Base-by-base conservation (phyloP, 1,140 invertebrate species). In the Phenacoccus solenopsis region DNA sequence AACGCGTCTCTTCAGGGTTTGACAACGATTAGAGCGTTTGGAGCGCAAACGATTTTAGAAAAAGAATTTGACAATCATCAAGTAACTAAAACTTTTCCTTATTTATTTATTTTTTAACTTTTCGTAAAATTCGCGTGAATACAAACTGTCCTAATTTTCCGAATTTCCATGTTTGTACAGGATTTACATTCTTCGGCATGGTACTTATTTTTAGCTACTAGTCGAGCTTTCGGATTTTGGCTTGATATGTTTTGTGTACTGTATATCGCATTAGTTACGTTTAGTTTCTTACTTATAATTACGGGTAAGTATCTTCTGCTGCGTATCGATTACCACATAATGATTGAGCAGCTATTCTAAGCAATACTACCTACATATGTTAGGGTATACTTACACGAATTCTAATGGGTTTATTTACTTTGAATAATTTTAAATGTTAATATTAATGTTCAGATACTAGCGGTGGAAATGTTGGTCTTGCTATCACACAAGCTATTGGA, bases 1-100 rank as follows among this genome's bases (percentile, higher is more conserved):
- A 93, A 89, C 77, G 87, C 93, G 25, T 89, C 93, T 0, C 79
- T 97, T 0, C 90, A 92, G 79, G 95, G 95, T 5, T 80, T 98
- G 25, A 84, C 90, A 0, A 96, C 94, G 0, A 94, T 98, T 69
- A 82, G 94, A 70, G 92, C 94, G 0, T 94, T 90, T 74, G 82
- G 84, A 32, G 88, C 88, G 0, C 85, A 96, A 79, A 81, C 86
- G 73, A 87, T 89, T 69, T 83, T 97, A 10, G 88, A 89, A 72
- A 79, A 86, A 35, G 88, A 92, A 79, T 94, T 93, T 75, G 90
- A 93, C 75, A 85, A 84, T 72, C 85, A 87, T 76, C 88, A 95
- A 84, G 85, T 76, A 16, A 69, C 30, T 49, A n/a, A 49, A 49
- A 49, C 30, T 32, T 13, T 7, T 32, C 30, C 30, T 32, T 13